These are phyloP conservation scores for Pandion haliaetus DNA, from an alignment of 2,113 vertebrate species.

Conservation along the genomic window DNA sequence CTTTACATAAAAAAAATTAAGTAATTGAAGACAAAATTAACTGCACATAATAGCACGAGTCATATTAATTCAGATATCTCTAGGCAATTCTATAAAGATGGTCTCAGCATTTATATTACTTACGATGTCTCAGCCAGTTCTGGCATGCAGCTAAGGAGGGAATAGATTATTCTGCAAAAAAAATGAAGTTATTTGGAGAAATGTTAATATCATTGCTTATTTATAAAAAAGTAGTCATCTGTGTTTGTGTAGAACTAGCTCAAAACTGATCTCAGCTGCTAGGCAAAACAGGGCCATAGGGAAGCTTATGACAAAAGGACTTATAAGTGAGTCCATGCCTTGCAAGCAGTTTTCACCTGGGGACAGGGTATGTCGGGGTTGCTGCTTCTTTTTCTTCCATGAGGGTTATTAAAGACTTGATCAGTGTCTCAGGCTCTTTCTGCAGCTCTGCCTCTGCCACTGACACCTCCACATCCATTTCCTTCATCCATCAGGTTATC, in stretches of 20 bases:
- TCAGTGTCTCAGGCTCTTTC: neutral
- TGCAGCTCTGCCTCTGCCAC: neutral
- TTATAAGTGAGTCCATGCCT: neutral
- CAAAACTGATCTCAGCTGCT: neutral
- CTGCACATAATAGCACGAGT: neutral
- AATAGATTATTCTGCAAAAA: neutral
- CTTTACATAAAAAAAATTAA: neutral
- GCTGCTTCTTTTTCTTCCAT: neutral
- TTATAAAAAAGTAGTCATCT: neutral
- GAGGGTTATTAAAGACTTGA: neutral
- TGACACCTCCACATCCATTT: neutral
- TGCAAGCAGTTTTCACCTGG: neutral
- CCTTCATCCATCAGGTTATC: neutral
- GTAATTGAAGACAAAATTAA: neutral
- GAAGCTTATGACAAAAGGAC: neutral
- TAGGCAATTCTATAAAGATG: neutral
- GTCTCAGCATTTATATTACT: neutral
- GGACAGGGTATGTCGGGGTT: neutral
- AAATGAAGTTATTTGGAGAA: neutral
- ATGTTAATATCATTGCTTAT: neutral
- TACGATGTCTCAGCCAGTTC: neutral
- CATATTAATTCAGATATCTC: neutral
- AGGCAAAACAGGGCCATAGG: neutral
- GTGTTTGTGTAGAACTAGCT: neutral
- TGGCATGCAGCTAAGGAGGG: neutral